Evolutionary conservation across 2,888 invertebrate genomes (phyloP).

Genomic region (Tetramorium bicarinatum): DNA sequence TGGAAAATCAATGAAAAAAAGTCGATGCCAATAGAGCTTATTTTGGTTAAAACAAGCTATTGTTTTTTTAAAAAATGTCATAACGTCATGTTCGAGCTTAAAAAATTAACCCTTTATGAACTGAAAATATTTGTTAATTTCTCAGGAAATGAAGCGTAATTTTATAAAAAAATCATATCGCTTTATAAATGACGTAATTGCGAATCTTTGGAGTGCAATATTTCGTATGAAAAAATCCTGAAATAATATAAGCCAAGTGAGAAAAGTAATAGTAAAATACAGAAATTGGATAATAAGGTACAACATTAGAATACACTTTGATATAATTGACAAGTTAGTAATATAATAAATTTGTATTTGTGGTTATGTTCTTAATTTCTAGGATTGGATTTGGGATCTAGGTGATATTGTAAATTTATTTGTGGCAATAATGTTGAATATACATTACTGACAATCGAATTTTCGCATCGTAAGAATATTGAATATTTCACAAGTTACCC

Average conservation of each 20-base stretch:
- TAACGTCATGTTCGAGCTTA: background rate
- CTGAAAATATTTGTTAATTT: background rate
- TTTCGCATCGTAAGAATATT: background rate
- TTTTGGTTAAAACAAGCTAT: too few relatives aligned
- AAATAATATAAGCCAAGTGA: background rate
- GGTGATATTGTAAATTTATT: slow-evolving; percentile 27
- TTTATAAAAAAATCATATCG: background rate
- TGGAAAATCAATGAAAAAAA: too few relatives aligned
- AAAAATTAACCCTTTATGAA: background rate
- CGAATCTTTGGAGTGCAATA: background rate
- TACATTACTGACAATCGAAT: slow-evolving; percentile 9
- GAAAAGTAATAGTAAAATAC: background rate
- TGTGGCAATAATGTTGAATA: slow-evolving; percentile 15
- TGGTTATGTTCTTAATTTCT: background rate
- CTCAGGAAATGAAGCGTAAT: background rate
- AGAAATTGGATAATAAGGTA: background rate
- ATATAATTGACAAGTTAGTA: background rate
- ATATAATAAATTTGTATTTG: background rate
- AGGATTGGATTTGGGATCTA: background rate
- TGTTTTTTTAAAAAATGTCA: too few relatives aligned
- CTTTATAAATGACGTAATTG: background rate
- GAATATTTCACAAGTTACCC: background rate
- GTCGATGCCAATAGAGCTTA: too few relatives aligned
- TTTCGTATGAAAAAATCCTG: background rate
- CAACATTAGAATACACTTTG: background rate